These are phyloP conservation scores for Nymphalis io DNA, from an alignment of 1,140 invertebrate genomes.

Conservation along the genomic window DNA sequence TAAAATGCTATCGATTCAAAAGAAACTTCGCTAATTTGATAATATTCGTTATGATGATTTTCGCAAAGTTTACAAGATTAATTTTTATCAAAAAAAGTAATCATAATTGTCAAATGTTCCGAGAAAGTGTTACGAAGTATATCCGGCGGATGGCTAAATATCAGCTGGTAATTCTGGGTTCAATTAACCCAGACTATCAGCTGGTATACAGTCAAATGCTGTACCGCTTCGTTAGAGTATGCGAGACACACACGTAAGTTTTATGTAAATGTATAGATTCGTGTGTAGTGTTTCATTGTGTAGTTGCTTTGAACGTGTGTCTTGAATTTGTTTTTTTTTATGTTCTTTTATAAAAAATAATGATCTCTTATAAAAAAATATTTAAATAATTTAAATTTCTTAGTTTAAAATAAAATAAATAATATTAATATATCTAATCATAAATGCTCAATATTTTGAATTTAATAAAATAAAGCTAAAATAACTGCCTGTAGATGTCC, in stretches of 20 bases:
- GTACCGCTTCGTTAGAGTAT: slow-evolving; percentile 42
- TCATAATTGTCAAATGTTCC: background rate
- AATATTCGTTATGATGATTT: too few species aligned
- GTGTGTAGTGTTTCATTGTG: slow-evolving; percentile 31
- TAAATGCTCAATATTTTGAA: too few species aligned
- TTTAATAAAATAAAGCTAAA: too few species aligned
- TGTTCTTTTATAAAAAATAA: background rate
- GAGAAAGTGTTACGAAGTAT: slow-evolving; percentile 26
- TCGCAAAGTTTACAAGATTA: too few species aligned
- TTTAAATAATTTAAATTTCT: slow-evolving; percentile 3
- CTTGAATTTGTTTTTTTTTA: slow-evolving; percentile 58
- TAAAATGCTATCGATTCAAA: too few species aligned
- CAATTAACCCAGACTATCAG: slow-evolving; percentile 87
- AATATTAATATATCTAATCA: too few species aligned
- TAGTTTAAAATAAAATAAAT: background rate
- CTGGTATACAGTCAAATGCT: slow-evolving; percentile 85
- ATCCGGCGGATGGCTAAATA: slow-evolving; percentile 86
- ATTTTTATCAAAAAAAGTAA: background rate
- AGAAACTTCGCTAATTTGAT: too few species aligned
- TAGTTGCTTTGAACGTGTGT: slow-evolving; percentile 52
- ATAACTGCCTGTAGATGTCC: too few species aligned
- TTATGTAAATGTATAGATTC: slow-evolving; percentile 41
- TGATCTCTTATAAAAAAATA: too few species aligned
- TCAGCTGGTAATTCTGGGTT: slow-evolving; percentile 98
- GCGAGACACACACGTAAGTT: slow-evolving; percentile 64